phyloP scores from a whole-genome alignment of 2,888 invertebrate genomes.

The Diabrotica balteata region DNA sequence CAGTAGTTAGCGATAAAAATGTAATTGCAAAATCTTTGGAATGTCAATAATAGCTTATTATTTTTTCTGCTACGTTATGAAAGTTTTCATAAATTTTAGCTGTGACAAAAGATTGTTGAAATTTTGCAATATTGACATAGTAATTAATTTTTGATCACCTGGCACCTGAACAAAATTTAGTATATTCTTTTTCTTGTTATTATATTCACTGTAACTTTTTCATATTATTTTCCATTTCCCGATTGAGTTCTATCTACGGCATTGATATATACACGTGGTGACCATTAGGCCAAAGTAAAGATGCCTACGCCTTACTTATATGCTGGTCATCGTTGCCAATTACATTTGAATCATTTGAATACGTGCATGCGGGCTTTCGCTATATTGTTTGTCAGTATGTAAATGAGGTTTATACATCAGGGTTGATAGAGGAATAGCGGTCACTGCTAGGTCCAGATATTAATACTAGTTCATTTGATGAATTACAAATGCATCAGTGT shows the following conservation, averaged over 20 bases:
- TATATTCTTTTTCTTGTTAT: too few species aligned
- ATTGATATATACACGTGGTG: constrained; percentile 46
- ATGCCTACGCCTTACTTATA: constrained; percentile 47
- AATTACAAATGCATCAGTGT: constrained; percentile 46
- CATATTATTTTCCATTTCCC: too few species aligned
- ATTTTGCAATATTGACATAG: too few species aligned
- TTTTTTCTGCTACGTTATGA: too few species aligned
- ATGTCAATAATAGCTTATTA: too few species aligned
- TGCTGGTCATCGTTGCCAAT: constrained; percentile 58
- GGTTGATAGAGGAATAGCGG: constrained; percentile 44
- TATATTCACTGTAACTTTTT: too few species aligned
- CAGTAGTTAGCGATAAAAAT: too few species aligned
- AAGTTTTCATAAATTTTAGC: too few species aligned
- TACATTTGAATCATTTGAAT: constrained; percentile 54
- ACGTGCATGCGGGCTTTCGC: constrained; percentile 53
- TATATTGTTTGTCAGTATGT: constrained; percentile 52
- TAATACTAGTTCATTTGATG: constrained; percentile 54
- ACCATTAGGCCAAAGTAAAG: constrained; percentile 49
- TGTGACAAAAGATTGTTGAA: too few species aligned
- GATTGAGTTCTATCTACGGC: neutral
- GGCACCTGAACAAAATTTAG: too few species aligned
- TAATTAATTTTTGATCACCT: too few species aligned
- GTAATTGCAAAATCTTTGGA: too few species aligned
- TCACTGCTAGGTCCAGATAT: constrained; percentile 54
- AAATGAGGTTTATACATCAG: constrained; percentile 52